Percentiles rank a stretch among this genome's conserved stretches.
Conservation (phyloP, 2,113 vertebrate genomes). For the Rhodinocichla rosea region DNA sequence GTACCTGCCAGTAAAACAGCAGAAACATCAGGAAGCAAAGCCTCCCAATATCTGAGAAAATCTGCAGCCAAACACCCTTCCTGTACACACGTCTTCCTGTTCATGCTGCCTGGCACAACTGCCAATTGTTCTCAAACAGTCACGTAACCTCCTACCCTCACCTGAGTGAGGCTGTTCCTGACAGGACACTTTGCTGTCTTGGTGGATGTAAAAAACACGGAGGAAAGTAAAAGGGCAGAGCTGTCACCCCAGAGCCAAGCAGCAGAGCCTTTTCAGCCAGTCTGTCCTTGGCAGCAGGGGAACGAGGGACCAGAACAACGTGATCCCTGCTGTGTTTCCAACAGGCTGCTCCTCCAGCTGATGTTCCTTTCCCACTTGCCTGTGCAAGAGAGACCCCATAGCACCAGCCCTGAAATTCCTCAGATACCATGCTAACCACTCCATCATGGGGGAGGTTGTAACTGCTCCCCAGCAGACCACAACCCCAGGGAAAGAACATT, state of each 20-base stretch:
- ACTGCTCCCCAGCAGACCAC: not conserved
- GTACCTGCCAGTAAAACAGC: not conserved
- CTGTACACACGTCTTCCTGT: not conserved
- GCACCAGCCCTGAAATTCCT: not conserved
- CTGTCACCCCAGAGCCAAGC: not conserved
- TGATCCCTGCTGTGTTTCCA: not conserved
- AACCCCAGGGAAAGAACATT: conserved; percentile 11
- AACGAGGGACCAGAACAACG: not conserved
- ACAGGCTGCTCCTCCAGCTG: not conserved
- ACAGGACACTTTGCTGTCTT: not conserved
- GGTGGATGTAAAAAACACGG: not conserved
- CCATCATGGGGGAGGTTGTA: not conserved
- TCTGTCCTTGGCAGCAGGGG: not conserved
- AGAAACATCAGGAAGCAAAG: not conserved
- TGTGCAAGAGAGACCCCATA: not conserved
- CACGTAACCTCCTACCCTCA: not conserved
- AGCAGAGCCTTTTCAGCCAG: not conserved
- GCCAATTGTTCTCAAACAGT: not conserved
- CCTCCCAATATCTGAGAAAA: not conserved
- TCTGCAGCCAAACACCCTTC: not conserved
- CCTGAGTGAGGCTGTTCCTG: not conserved
- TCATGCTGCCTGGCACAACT: not conserved
- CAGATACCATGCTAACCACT: not conserved
- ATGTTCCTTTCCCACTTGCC: not conserved
- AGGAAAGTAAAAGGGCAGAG: not conserved